phyloP scores from a whole-genome alignment of 2,888 invertebrate species.

The Macrostomum cliftonense region DNA sequence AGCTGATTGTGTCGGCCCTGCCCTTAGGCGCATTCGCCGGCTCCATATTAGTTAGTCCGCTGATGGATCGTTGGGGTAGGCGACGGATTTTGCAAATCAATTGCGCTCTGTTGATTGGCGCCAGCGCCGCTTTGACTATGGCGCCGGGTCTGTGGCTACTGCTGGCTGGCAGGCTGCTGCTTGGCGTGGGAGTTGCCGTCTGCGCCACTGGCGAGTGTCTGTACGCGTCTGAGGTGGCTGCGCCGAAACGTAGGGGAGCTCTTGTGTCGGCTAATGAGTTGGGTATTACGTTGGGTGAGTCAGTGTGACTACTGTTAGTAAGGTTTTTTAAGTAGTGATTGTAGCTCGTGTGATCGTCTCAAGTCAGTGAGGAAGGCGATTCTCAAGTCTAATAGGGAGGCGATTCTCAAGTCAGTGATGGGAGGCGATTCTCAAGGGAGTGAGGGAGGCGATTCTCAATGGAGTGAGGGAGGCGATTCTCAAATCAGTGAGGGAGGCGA shows the following conservation, averaged over 20 bases:
- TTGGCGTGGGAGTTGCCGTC: conserved; percentile 40
- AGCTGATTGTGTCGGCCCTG: conserved; percentile 38
- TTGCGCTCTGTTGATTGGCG: conserved; percentile 34
- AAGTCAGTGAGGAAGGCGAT: too few relatives aligned
- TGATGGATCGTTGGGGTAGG: conserved; percentile 39
- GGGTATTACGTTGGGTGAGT: conserved; percentile 34
- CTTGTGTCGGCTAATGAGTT: conserved; percentile 42
- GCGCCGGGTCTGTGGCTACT: conserved; percentile 33
- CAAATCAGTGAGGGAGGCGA: too few relatives aligned
- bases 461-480: too few relatives aligned
- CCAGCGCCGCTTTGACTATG: conserved; percentile 35
- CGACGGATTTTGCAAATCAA: conserved; percentile 37
- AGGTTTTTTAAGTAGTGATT: too few relatives aligned
- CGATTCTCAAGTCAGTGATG: too few relatives aligned
- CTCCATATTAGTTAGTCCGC: conserved; percentile 34
- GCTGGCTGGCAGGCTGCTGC: conserved; percentile 34
- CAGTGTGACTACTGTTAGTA: too few relatives aligned
- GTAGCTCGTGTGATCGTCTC: too few relatives aligned
- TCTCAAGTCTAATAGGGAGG: too few relatives aligned
- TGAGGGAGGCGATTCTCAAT: too few relatives aligned
- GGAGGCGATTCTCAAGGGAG: too few relatives aligned
- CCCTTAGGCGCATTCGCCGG: conserved; percentile 39
- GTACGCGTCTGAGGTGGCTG: conserved; percentile 42
- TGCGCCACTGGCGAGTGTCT: conserved; percentile 41
- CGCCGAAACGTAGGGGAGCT: conserved; percentile 37